A percentile compares a stretch with the other conserved stretches of the same genome.
phyloP scores from a whole-genome alignment of 2,113 vertebrate genomes.

The Leuciscus idus region DNA sequence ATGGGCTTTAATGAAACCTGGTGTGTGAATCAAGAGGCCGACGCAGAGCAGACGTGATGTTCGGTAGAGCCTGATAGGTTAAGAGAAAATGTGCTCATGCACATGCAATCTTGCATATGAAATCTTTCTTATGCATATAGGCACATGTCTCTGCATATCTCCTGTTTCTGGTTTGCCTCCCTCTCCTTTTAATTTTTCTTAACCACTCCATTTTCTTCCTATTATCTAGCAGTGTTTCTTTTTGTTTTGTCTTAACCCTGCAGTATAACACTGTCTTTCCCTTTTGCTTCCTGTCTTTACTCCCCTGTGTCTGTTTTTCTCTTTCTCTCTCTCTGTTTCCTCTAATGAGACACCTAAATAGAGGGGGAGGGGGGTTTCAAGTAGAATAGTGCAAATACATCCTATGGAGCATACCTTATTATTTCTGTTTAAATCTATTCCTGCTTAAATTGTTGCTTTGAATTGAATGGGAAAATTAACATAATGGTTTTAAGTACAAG shows the following conservation, averaged over 20 bases:
- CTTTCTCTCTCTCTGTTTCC: background rate
- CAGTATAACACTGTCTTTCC: background rate
- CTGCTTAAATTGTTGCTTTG: background rate
- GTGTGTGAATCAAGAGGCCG: conserved; percentile 6
- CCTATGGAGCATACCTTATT: background rate
- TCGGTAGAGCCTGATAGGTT: background rate
- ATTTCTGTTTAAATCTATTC: background rate
- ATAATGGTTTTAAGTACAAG: background rate
- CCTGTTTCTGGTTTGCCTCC: background rate
- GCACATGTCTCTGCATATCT: background rate
- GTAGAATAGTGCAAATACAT: background rate
- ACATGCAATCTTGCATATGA: background rate
- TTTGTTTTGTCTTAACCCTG: conserved; percentile 1
- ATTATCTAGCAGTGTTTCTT: background rate
- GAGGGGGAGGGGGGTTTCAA: background rate
- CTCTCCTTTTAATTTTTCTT: background rate
- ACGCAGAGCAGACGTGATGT: conserved; percentile 5
- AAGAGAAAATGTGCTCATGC: background rate
- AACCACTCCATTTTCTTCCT: background rate
- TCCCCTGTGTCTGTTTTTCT: background rate
- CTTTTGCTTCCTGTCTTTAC: background rate
- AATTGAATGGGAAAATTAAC: background rate
- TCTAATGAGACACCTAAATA: background rate
- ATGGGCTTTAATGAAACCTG: conserved; percentile 17
- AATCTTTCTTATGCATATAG: background rate